Evolutionary conservation across 2,797 vertebrate species (phyloP), one percentile per base, ranked within the genome.

Genomic region (Rhadinocentrus ornatus): DNA sequence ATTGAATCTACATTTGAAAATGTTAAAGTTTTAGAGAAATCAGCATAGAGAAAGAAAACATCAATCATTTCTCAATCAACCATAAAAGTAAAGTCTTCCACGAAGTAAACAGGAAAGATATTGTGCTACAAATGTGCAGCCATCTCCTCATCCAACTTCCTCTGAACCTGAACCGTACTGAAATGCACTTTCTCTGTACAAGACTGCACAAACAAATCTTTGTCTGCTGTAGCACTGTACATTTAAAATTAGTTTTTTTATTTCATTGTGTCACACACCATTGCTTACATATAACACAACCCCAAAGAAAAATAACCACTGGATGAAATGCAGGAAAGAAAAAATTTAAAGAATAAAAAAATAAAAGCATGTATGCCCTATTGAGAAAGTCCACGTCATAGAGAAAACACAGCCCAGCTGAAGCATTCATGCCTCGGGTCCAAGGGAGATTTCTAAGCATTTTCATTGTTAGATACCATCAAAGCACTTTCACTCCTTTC

Each of bases 391-490:
- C 75, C 77, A 72, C 69, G 57, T 74, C 73, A 77, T 66, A 59
- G 66, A 73, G 85, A 81, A 83, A 82, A 83, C 81, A 73, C 31
- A 55, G 82, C 77, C 64, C 68, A 68, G 56, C 48, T 69, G 77
- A 81, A 80, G 88, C 75, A 66, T 75, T 78, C 66, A 64, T 52
- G 78, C 77, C 78, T 76, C 67, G 50, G 52, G 86, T 84, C 81
- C 80, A 86, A 88, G 80, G 62, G 79, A 89, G 83, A 91, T 86
- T 89, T 88, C 90, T 87, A 87, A 92, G 88, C 81, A 91, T 89
- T 93, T 93, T 86, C 88, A 90, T 89, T 90, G 89, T 93, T 91
- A 80, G 82, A 88, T 90, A 87, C 71, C 87, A 67, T 84, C 91
- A 92, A 92, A 92, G 88, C 53, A 69, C 85, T 93, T 89, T 79